Base-by-base conservation (phyloP, 2,113 vertebrate species). In the Melanerpes formicivorus region DNA sequence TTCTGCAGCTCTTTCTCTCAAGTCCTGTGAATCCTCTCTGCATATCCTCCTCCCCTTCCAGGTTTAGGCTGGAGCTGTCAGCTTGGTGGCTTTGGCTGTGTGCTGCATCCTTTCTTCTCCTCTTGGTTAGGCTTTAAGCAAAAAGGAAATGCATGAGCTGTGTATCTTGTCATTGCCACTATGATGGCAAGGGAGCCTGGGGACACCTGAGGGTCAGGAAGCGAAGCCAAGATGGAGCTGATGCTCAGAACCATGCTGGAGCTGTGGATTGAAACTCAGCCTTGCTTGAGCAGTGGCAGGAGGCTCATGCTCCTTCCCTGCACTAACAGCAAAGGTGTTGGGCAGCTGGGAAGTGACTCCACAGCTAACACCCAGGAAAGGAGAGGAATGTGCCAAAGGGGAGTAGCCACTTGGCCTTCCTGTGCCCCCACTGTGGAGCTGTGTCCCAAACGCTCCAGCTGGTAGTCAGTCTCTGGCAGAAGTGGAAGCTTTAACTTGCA, bases 361-460 rank as follows among this genome's bases (percentile, higher is more conserved):
- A 48, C 16, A 27, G 48, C 42, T 90, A 78, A 60, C 62, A 26
- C 21, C 48, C 50, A 46, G 18, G 54, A 86, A 85, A 81, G 78
- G 32, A 81, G 42, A 81, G 81, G 78, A 84, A 50, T 3, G 9
- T 63, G 72, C 75, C 34, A 44, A 72, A 65, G 87, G 27, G 69
- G 66, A 95, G 70, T 9, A 87, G 46, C 60, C 40, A 55, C 46
- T 87, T 89, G 87, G 92, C 50, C 37, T 81, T 44, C 5, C 1
- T 50, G 27, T 70, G 66, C 62, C 63, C 26, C 86, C 70, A 88
- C 3, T 81, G 46, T 88, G 15, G 55, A 88, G 88, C 67, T 79
- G 26, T 40, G 40, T 94, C 93, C 70, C 90, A 64, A 46, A 84
- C 90, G 93, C 86, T 94, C 86, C 86, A 71, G 80, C 65, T 19